These are phyloP conservation scores for Crocallis elinguaria DNA, from an alignment of 2,888 invertebrate genomes.

Conservation along the genomic window DNA sequence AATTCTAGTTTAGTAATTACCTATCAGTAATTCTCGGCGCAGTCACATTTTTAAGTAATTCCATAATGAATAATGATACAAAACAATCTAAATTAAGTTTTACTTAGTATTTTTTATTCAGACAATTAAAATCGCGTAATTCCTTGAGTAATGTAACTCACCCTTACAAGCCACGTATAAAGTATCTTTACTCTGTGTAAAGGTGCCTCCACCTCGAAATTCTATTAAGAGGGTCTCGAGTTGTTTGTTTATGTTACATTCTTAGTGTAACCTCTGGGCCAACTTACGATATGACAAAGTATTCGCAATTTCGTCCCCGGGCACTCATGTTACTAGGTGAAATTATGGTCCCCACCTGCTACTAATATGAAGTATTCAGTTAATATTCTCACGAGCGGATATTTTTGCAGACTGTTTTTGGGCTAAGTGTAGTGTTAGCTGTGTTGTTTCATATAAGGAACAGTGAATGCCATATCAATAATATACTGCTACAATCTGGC, in stretches of 20 bases:
- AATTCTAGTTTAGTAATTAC: no score
- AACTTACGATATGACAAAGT: conserved; percentile 56
- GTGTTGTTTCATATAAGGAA: neutral
- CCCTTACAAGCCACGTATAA: conserved; percentile 41
- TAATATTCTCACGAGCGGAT: conserved; percentile 31
- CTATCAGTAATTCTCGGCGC: no score
- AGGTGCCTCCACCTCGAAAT: conserved; percentile 66
- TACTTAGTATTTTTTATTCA: no score
- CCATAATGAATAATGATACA: no score
- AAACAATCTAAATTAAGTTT: no score
- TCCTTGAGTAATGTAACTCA: conserved; percentile 5
- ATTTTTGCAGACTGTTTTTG: conserved; percentile 17
- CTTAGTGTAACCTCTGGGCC: conserved; percentile 57
- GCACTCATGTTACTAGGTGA: conserved; percentile 52
- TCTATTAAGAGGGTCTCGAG: conserved; percentile 73
- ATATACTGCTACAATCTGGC: no score
- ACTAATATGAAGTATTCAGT: conserved; percentile 59
- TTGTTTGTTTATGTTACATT: conserved; percentile 73
- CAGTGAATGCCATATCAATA: no score
- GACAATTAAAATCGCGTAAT: neutral
- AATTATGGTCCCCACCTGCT: conserved; percentile 66
- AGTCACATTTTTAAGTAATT: no score
- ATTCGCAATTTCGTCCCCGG: conserved; percentile 60
- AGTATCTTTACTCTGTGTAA: conserved; percentile 62
- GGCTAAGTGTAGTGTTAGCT: neutral